Base-by-base conservation (phyloP, 2,888 invertebrate species). In the Aphodius granarius region DNA sequence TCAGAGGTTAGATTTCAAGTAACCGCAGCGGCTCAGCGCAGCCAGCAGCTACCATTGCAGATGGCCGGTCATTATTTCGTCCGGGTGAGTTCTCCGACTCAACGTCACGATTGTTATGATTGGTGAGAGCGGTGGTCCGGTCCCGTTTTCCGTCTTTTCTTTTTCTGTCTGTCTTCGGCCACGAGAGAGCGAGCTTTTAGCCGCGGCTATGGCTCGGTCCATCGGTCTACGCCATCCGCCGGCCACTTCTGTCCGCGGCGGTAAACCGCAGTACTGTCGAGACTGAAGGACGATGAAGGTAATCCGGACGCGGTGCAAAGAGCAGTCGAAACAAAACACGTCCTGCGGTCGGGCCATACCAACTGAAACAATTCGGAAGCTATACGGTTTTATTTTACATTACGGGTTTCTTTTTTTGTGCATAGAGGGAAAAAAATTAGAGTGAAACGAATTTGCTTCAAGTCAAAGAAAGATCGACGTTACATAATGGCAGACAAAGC, bases 201-300 rank as follows among this genome's bases (percentile, higher is more conserved):
- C 20, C 66, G n/a, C 19, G 66, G 18, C 66, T 20, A 20, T 63
- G n/a, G n/a, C 63, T n/a, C 65, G 68, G 43, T 43, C 43, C 43
- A 43, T 43, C 43, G 43, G 43, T 43, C 43, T 43, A 43, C 43
- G 43, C 43, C 43, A 43, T n/a, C n/a, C 65, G 65, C 21, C 20
- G 68, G 68, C 68, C 68, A n/a, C 68, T 68, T 22, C 68, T 20
- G 68, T 43, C 43, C 43, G 20, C 68, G 68, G 22, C 68, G n/a
- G 68, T 68, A 20, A 68, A 68, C 68, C 68, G 68, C 20, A 16
- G n/a, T n/a, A 22, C 20, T 15, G 63, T 15, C 74, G 80, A 78
- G 80, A 80, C 81, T 76, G 80, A 80, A 78, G 79, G 79, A 80
- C 80, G 78, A 79, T 80, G 80, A 80, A 80, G 80, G 81, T 82